These are phyloP conservation scores for Campylomormyrus tamandua DNA, from an alignment of 2,113 vertebrate species.

Conservation along the genomic window DNA sequence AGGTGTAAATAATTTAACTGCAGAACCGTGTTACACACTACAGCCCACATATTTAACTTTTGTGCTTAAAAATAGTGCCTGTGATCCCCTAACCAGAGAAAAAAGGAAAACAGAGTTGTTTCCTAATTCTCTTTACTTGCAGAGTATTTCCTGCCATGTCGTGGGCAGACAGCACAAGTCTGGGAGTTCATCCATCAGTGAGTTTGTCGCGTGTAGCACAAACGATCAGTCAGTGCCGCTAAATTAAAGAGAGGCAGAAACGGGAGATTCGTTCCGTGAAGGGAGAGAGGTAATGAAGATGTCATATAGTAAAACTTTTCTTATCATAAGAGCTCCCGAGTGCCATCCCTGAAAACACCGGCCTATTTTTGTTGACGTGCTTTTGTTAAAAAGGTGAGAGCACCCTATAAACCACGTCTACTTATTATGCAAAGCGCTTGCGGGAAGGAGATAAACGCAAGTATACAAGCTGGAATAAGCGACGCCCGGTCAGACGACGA, in stretches of 20 bases:
- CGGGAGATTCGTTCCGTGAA: background rate
- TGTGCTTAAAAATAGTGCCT: background rate
- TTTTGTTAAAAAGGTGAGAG: background rate
- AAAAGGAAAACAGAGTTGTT: background rate
- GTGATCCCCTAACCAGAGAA: background rate
- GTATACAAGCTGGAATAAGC: background rate
- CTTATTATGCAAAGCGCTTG: background rate
- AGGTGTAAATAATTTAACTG: conserved; percentile 18
- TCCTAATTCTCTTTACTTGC: background rate
- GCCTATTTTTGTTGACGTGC: background rate
- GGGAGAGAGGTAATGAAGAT: background rate
- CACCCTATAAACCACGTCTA: background rate
- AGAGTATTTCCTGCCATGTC: background rate
- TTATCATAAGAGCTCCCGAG: background rate
- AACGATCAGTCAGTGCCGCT: background rate
- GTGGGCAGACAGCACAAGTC: background rate
- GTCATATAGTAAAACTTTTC: background rate
- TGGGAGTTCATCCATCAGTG: conserved; percentile 2
- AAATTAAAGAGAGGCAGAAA: background rate
- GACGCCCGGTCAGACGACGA: background rate
- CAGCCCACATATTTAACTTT: background rate
- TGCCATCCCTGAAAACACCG: background rate
- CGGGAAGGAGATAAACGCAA: background rate
- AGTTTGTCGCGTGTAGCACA: background rate
- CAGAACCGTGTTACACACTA: background rate